Evolutionary conservation across 1,140 invertebrate species (phyloP).

Genomic region (Melitaea cinxia): DNA sequence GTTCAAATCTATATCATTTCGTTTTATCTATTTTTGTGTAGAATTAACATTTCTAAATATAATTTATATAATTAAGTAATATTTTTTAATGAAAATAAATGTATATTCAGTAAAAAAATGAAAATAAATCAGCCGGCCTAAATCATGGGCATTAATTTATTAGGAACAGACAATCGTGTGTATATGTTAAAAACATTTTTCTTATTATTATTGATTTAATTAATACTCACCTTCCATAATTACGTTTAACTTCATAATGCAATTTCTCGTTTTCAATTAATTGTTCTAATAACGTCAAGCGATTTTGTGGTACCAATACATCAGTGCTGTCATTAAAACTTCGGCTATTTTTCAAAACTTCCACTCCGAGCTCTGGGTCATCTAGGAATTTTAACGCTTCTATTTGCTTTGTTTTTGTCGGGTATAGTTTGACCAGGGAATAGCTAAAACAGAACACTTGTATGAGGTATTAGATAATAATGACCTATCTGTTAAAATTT

Average conservation of each 20-base stretch:
- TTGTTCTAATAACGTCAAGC: slow-evolving; percentile 37
- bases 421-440: slow-evolving; percentile 54
- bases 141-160: too few relatives aligned
- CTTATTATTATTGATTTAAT: neutral
- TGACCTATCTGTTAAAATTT: too few relatives aligned
- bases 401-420: slow-evolving; percentile 45
- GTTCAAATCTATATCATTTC: slow-evolving; percentile 7
- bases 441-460: slow-evolving; percentile 49
- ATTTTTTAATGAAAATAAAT: too few relatives aligned
- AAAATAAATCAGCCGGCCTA: too few relatives aligned
- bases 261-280: slow-evolving; percentile 45
- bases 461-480: too few relatives aligned
- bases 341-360: slow-evolving; percentile 61
- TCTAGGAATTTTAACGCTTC: slow-evolving; percentile 43
- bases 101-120: too few relatives aligned
- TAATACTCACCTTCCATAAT: slow-evolving; percentile 64
- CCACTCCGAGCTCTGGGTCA: slow-evolving; percentile 43
- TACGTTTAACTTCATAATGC: slow-evolving; percentile 47
- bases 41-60: too few relatives aligned
- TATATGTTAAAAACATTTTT: too few relatives aligned
- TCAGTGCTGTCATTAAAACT: slow-evolving; percentile 66
- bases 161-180: too few relatives aligned
- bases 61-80: too few relatives aligned
- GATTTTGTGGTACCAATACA: slow-evolving; percentile 54
- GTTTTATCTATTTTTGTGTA: neutral